Evolutionary conservation across 2,888 invertebrate genomes (phyloP), one percentile per base, ranked within the genome.

Genomic region (Alsophila aescularia): DNA sequence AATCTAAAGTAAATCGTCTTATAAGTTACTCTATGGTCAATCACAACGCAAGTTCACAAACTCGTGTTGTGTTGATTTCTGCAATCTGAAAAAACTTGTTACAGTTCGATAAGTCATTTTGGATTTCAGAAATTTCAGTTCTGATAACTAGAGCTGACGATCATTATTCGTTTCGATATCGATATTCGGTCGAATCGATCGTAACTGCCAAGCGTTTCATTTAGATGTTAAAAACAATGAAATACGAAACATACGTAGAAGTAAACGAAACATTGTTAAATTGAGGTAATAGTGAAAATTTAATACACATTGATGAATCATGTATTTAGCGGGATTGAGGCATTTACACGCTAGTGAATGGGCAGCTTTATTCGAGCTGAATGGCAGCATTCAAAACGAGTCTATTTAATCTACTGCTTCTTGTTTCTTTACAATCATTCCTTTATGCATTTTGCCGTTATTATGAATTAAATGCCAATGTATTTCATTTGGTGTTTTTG

Each of bases 271-370:
- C 81, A 85, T 88, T 88, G 86, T 90, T 90, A 83, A 86, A 87
- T 75, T 81, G 84, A 85, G 72, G 79, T 83, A 87, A 84, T 89
- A 90, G 87, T 81, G 70, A 87, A 88, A 89, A 88, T 88, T 89
- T 89, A 90, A 89, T 85, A 87, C 78, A 85, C 87, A 87, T 90
- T 89, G 74, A 83, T 75, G 76, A 79, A 83, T 82, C 80, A 70
- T 81, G 73, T 83, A 78, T 77, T 73, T 80, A 80, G 75, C 75
- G 74, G 71, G 64, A 70, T 67, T 58, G 66, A 66, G 62, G 63
- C 72, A 74, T 74, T 64, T 71, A 75, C 67, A 68, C 60, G 67
- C 66, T 66, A 64, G 60, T 62, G 62, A 66, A 64, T 66, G 45
- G 45, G 63, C 64, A 65, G 75, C 69, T 73, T 76, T 62, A 54